Conservation (phyloP, 2,888 invertebrate species). For the Chorisops tibialis region DNA sequence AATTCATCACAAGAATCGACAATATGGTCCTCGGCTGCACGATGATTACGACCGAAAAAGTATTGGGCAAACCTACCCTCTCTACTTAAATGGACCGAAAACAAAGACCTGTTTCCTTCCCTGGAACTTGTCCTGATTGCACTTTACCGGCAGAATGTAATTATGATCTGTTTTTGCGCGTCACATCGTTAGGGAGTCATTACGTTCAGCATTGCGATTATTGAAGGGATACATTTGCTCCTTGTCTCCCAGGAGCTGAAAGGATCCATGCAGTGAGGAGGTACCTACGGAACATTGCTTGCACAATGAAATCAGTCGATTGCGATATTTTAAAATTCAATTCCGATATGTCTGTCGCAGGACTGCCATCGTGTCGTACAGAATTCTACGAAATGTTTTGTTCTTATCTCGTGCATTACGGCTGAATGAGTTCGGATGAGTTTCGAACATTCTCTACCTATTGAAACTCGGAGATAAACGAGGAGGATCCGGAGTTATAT, state of each 20-base stretch:
- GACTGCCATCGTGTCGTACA: not conserved
- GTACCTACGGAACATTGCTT: constrained; percentile 14
- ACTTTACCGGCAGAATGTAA: constrained; percentile 29
- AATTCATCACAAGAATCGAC: constrained; percentile 37
- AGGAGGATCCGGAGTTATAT: not conserved
- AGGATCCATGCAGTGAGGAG: not conserved
- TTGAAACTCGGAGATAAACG: constrained; percentile 1
- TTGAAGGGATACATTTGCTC: constrained; percentile 21
- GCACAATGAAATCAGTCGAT: constrained; percentile 18
- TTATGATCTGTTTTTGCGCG: constrained; percentile 30
- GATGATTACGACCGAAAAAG: not conserved
- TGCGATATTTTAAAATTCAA: constrained; percentile 32
- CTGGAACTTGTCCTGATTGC: constrained; percentile 26
- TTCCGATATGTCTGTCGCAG: constrained; percentile 23
- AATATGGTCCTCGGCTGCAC: constrained; percentile 35
- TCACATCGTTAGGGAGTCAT: constrained; percentile 30
- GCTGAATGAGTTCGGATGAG: constrained; percentile 28
- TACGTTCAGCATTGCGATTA: constrained; percentile 24
- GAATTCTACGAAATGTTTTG: constrained; percentile 15
- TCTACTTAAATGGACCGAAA: constrained; percentile 9
- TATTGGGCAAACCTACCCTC: not conserved
- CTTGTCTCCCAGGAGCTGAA: constrained; percentile 16
- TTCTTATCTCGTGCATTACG: constrained; percentile 32
- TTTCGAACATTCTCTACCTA: constrained; percentile 1
- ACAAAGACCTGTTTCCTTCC: constrained; percentile 4